A percentile compares a stretch with the other conserved stretches of the same genome.
phyloP scores from a whole-genome alignment of 2,888 invertebrate genomes.

The Trypoxylon attenuatum region DNA sequence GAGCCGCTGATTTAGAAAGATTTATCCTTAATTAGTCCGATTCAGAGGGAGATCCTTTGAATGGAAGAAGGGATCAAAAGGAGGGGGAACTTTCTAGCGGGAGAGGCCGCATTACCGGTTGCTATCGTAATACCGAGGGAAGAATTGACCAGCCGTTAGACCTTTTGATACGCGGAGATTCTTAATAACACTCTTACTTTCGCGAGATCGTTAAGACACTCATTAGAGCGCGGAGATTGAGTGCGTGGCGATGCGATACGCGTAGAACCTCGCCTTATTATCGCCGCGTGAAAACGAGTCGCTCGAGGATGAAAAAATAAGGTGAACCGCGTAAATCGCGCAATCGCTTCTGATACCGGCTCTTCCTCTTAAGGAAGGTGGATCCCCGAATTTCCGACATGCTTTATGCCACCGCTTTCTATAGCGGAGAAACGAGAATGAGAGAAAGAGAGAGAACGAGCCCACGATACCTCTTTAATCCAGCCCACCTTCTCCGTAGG shows the following conservation, averaged over 20 bases:
- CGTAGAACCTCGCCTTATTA: constrained; percentile 3
- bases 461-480: constrained; percentile 21
- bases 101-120: too few species aligned
- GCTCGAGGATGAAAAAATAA: not conserved
- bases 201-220: not conserved
- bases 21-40: constrained; percentile 49
- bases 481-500: constrained; percentile 28
- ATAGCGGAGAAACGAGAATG: constrained; percentile 21
- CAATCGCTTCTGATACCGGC: not conserved
- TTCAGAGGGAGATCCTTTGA: constrained; percentile 14
- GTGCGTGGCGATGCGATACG: too few species aligned
- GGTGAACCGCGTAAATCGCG: constrained; percentile 16
- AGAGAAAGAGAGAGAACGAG: too few species aligned
- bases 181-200: not conserved
- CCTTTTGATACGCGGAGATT: too few species aligned
- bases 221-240: constrained; percentile 1
- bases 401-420: constrained; percentile 52
- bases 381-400: constrained; percentile 37
- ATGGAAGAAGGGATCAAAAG: not conserved
- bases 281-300: constrained; percentile 9
- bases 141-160: not conserved
- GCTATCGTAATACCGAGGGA: not conserved
- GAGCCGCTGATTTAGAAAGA: constrained; percentile 59
- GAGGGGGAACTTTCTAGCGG: too few species aligned
- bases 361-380: constrained; percentile 15